Percentiles rank a stretch among this genome's conserved stretches.
Evolutionary conservation across 2,797 vertebrate genomes (phyloP).

Genomic region (Rhincodon typus): DNA sequence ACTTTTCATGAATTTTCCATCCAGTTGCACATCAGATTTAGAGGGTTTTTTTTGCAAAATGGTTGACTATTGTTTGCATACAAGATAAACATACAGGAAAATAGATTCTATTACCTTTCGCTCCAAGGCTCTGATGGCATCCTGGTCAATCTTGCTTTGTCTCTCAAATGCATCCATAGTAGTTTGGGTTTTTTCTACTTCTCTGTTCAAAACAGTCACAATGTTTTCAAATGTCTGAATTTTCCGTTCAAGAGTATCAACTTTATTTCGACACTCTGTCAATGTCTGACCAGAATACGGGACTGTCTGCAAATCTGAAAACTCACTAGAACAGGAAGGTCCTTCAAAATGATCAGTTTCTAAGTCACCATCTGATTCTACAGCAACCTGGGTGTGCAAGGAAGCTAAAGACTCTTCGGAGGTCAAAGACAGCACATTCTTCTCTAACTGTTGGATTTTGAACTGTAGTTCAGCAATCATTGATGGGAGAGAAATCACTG

Average conservation of each 20-base stretch:
- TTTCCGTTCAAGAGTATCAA: constrained; percentile 65
- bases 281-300: constrained; percentile 47
- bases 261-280: constrained; percentile 49
- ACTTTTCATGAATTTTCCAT: not conserved
- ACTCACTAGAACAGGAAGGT: constrained; percentile 41
- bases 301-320: constrained; percentile 45
- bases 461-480: constrained; percentile 13
- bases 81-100: not conserved
- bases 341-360: constrained; percentile 48
- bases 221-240: constrained; percentile 72
- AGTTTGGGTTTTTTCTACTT: constrained; percentile 64
- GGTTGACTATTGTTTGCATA: not conserved
- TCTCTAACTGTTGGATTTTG: constrained; percentile 39
- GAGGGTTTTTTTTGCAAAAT: not conserved
- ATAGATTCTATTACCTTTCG: constrained; percentile 55
- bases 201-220: constrained; percentile 66
- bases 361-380: constrained; percentile 46
- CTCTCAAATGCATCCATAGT: constrained; percentile 56
- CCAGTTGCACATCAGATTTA: not conserved
- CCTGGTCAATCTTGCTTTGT: constrained; percentile 59
- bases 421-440: constrained; percentile 48
- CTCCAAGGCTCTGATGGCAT: constrained; percentile 60
- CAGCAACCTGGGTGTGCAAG: constrained; percentile 47
- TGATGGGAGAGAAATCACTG: not conserved
- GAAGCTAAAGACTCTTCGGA: constrained; percentile 43